Percentiles rank a stretch among this genome's conserved stretches.
Evolutionary conservation across 2,888 invertebrate genomes (phyloP).

Genomic region (Brachycybe producta): DNA sequence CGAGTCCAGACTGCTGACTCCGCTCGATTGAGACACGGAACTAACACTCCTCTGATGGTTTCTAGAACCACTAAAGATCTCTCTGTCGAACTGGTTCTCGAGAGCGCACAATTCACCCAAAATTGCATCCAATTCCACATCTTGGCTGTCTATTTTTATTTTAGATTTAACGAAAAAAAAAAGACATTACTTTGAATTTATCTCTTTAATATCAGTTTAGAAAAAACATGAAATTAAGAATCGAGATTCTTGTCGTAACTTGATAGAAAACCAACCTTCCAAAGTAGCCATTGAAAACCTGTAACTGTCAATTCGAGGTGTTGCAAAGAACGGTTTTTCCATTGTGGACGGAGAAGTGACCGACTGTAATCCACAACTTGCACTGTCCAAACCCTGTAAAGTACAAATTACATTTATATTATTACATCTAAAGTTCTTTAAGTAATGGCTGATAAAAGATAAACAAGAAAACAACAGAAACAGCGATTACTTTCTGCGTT

Average conservation of each 20-base stretch:
- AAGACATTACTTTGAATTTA: neutral
- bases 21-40: constrained; percentile 26
- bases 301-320: constrained; percentile 76
- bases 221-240: no score
- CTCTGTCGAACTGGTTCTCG: constrained; percentile 51
- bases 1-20: constrained; percentile 20
- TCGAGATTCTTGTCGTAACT: neutral
- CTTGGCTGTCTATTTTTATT: constrained; percentile 62
- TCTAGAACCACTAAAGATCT: constrained; percentile 25
- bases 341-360: neutral
- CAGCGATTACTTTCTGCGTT: no score
- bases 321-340: constrained; percentile 2
- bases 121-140: constrained; percentile 92
- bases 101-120: constrained; percentile 88
- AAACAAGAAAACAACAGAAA: no score
- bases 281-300: constrained; percentile 92
- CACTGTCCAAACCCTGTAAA: constrained; percentile 9
- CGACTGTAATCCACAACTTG: neutral
- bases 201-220: neutral
- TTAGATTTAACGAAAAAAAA: constrained; percentile 3
- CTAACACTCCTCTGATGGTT: constrained; percentile 26
- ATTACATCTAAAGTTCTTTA: no score
- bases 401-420: no score
- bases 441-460: no score
- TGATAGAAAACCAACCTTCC: constrained; percentile 45